phyloP scores from a whole-genome alignment of 2,797 vertebrate species.

The Crax fasciolata region DNA sequence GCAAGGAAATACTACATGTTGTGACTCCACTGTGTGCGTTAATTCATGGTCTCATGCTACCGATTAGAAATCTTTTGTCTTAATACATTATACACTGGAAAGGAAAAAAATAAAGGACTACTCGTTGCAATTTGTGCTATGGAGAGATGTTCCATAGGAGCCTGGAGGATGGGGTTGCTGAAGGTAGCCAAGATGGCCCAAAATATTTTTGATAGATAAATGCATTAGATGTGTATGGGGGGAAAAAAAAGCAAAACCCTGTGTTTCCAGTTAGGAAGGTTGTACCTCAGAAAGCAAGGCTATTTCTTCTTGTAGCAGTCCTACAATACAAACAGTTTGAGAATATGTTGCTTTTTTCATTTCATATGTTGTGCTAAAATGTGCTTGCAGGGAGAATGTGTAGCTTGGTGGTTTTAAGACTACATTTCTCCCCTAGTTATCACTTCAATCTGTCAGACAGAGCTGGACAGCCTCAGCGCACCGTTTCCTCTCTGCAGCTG shows the following conservation, averaged over 20 bases:
- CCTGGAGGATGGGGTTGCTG: neutral
- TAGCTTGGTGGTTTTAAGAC: neutral
- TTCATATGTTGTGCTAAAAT: neutral
- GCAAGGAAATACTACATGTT: neutral
- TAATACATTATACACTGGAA: neutral
- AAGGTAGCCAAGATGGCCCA: neutral
- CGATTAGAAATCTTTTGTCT: neutral
- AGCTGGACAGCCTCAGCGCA: neutral
- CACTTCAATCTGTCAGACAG: neutral
- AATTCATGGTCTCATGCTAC: neutral
- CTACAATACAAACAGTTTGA: neutral
- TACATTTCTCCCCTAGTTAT: neutral
- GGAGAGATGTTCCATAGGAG: neutral
- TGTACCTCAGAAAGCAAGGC: neutral
- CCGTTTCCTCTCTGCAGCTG: neutral
- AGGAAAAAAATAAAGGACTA: neutral
- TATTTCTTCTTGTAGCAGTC: neutral
- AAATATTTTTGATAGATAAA: neutral
- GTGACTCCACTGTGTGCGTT: neutral
- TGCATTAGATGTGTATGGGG: neutral
- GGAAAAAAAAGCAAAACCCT: neutral
- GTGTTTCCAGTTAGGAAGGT: neutral
- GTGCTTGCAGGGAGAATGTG: neutral
- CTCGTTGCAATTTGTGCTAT: neutral
- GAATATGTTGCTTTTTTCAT: neutral